Percentiles rank a stretch among this genome's conserved stretches.
Evolutionary conservation across 1,140 invertebrate genomes (phyloP).

Genomic region (Nebria ingens): DNA sequence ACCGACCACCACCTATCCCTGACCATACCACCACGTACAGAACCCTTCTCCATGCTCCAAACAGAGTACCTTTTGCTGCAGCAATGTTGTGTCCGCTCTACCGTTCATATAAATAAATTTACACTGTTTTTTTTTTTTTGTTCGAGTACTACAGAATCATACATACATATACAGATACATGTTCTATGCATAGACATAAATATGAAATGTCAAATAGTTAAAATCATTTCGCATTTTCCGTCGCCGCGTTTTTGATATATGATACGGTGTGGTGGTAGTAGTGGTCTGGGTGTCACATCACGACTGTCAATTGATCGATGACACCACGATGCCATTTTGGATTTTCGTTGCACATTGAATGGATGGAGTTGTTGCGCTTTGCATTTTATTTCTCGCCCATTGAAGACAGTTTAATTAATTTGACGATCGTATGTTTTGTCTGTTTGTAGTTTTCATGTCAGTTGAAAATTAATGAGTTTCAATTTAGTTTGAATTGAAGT

Average conservation of each 20-base stretch:
- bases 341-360: not conserved
- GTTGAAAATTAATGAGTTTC: too few relatives aligned
- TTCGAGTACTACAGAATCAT: not conserved
- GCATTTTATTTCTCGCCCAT: too few relatives aligned
- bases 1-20: not conserved
- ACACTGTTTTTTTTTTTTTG: not conserved
- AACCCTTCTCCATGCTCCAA: not conserved
- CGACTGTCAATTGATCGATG: not conserved
- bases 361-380: too few relatives aligned
- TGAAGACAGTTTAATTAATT: too few relatives aligned
- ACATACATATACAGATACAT: not conserved
- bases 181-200: not conserved
- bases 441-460: too few relatives aligned
- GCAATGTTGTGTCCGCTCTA: not conserved
- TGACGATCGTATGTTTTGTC: too few relatives aligned
- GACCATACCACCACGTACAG: not conserved
- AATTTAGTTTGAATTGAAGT: too few relatives aligned
- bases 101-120: slow-evolving; percentile 6
- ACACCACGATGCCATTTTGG: not conserved
- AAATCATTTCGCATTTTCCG: not conserved
- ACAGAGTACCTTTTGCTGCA: too few relatives aligned
- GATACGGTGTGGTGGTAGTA: not conserved
- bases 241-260: not conserved
- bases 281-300: not conserved
- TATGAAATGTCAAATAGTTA: not conserved